Evolutionary conservation across 2,888 invertebrate species (phyloP), one percentile per base, ranked within the genome.

Genomic region (Microctonus hyperodae): DNA sequence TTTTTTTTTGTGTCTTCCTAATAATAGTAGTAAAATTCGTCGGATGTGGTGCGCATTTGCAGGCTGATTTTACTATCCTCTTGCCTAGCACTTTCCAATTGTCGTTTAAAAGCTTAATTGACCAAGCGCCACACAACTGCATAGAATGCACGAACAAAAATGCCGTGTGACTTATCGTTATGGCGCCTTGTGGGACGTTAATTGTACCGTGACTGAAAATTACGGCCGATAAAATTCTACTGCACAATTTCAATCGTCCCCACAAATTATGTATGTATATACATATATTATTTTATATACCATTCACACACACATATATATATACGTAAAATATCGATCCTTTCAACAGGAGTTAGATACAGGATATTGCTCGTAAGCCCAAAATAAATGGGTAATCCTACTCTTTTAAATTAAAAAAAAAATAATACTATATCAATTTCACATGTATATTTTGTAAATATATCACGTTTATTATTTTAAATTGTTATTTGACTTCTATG

Each of bases 61-160:
- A 10, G 23, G 51, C 16, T n/a, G 44, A 44, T 44, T 51, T 51
- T 51, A 25, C 51, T 16, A n/a, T 57, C 28, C 20, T 48, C 31
- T 62, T 31, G 51, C 50, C 33, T 50, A 55, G 35, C 25, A 37
- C 56, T 22, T 35, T 56, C 10, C 50, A 51, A 74, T 73, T 73
- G 65, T 67, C 60, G 61, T 66, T 64, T 74, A 70, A 76, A 70
- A 75, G 73, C 72, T 73, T 72, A 76, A 76, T 73, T 72, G 73
- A 69, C 69, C 67, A 71, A 33, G 44, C 48, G 64, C 33, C 55
- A 50, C 56, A 25, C n/a, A 25, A 22, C 25, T 33, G 44, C 20
- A 35, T 28, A 35, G 58, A 25, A 13, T 35, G n/a, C 10, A 48
- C 48, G 44, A 13, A 37, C 22, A 55, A 51, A 25, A 33, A 60